Conservation (phyloP, 1,140 invertebrate genomes). For the Aphis craccivora region DNA sequence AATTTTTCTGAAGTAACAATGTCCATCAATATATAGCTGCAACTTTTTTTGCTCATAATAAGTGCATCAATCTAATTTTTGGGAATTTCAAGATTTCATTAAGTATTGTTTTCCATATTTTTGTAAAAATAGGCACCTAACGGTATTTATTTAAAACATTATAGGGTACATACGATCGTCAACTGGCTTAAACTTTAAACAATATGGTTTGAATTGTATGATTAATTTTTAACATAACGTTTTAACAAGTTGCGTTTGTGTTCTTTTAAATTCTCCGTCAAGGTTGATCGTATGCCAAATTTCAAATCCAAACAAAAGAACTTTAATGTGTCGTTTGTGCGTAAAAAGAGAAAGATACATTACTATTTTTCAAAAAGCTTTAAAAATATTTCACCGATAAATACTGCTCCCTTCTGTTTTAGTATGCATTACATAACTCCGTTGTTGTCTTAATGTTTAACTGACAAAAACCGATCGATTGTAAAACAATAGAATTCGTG, state of each 20-base stretch:
- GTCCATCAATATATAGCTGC: neutral
- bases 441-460: neutral
- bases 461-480: neutral
- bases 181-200: neutral
- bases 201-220: neutral
- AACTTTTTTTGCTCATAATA: no score
- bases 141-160: neutral
- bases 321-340: neutral
- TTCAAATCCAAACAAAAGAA: neutral
- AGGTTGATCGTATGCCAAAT: neutral
- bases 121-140: neutral
- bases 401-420: neutral
- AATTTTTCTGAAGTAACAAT: neutral
- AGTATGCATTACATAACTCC: neutral
- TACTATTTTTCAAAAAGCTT: neutral
- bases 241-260: neutral
- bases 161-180: no score
- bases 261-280: neutral
- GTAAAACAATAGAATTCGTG: neutral
- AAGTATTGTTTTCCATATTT: neutral
- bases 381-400: neutral
- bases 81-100: neutral
- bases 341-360: neutral
- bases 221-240: neutral
- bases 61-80: neutral